Evolutionary conservation across 2,113 vertebrate species (phyloP).

Genomic region (Oncorhynchus keta): DNA sequence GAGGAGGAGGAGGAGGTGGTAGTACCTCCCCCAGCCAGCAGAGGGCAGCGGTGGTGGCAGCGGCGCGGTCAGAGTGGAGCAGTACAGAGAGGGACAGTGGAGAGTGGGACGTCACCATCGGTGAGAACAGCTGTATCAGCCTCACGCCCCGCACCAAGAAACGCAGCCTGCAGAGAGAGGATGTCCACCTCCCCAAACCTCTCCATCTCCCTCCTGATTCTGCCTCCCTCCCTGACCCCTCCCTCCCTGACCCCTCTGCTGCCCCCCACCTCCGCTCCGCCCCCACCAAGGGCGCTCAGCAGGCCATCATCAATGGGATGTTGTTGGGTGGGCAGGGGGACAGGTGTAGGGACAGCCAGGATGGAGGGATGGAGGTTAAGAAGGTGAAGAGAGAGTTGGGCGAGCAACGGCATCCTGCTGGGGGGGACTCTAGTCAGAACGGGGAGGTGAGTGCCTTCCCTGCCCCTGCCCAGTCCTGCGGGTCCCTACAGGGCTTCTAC

Average conservation of each 20-base stretch:
- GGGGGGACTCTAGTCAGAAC: conserved; percentile 64
- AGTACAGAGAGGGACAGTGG: conserved; percentile 76
- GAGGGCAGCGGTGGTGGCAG: conserved; percentile 68
- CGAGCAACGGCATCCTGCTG: conserved; percentile 53
- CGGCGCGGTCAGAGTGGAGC: conserved; percentile 70
- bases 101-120: conserved; percentile 77
- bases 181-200: conserved; percentile 59
- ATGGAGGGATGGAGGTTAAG: conserved; percentile 75
- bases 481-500: conserved; percentile 20
- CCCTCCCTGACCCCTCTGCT: neutral
- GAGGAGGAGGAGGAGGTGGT: neutral
- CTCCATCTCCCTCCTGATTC: conserved; percentile 37
- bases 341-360: conserved; percentile 60
- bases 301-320: conserved; percentile 41
- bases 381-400: conserved; percentile 79
- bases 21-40: conserved; percentile 51
- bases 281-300: conserved; percentile 1
- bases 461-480: conserved; percentile 31
- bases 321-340: conserved; percentile 55
- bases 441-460: neutral
- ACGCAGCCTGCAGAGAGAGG: conserved; percentile 81
- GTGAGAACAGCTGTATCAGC: conserved; percentile 74
- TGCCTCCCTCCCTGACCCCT: neutral
- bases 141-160: conserved; percentile 88
- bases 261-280: conserved; percentile 19